phyloP scores from a whole-genome alignment of 2,113 vertebrate species.

The Indri indri region DNA sequence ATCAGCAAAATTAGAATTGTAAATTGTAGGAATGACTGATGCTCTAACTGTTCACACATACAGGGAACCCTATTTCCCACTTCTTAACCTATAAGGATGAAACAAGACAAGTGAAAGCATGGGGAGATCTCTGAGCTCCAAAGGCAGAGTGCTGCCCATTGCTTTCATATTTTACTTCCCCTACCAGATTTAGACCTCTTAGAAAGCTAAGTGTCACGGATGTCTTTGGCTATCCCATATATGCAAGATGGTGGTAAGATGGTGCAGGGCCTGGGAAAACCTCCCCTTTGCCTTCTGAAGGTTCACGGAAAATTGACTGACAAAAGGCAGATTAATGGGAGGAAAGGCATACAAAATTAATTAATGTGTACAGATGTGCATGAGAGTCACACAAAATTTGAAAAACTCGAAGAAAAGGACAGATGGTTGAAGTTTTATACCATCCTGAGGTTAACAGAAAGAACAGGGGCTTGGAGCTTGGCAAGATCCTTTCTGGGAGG shows the following conservation, averaged over 20 bases:
- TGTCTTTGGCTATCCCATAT: not conserved
- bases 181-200: not conserved
- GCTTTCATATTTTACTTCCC: slow-evolving; percentile 8
- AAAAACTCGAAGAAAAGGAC: not conserved
- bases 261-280: not conserved
- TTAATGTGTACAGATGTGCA: not conserved
- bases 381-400: not conserved
- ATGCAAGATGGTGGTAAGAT: not conserved
- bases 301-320: not conserved
- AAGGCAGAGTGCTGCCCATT: not conserved
- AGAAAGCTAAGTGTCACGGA: not conserved
- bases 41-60: not conserved
- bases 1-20: slow-evolving; percentile 26
- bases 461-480: not conserved
- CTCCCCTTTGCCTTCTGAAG: not conserved
- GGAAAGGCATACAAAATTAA: not conserved
- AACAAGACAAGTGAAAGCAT: not conserved
- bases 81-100: not conserved
- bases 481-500: not conserved
- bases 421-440: not conserved
- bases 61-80: not conserved
- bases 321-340: not conserved
- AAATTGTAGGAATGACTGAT: not conserved
- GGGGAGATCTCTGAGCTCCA: not conserved
- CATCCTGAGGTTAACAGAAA: not conserved